Evolutionary conservation across 2,888 invertebrate species (phyloP).

Genomic region (Scaptodrosophila latifasciaeformis): DNA sequence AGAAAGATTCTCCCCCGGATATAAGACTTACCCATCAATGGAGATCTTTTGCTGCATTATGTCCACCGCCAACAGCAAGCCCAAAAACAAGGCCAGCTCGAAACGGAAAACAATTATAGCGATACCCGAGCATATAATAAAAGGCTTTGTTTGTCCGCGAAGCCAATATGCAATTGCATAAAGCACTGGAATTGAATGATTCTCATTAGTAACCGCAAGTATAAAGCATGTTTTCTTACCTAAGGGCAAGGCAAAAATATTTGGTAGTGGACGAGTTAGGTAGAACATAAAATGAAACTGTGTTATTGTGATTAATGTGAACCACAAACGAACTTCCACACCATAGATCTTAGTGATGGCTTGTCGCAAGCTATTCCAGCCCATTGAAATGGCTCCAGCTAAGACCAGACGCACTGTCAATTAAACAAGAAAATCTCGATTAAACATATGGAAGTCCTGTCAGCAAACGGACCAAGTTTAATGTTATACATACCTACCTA

Average conservation of each 20-base stretch:
- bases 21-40: conserved; percentile 78
- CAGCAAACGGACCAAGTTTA: no score
- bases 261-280: conserved; percentile 94
- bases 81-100: conserved; percentile 91
- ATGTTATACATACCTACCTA: conserved; percentile 78
- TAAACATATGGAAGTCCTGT: background rate
- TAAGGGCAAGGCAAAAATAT: conserved; percentile 92
- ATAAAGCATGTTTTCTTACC: conserved; percentile 84
- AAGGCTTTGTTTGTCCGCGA: conserved; percentile 82
- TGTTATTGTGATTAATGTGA: conserved; percentile 86
- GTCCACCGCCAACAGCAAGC: conserved; percentile 88
- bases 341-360: conserved; percentile 88
- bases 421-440: background rate
- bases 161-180: conserved; percentile 91
- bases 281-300: conserved; percentile 99
- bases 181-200: conserved; percentile 81
- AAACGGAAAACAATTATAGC: conserved; percentile 92
- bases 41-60: conserved; percentile 83
- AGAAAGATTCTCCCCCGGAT: no score
- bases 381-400: conserved; percentile 83
- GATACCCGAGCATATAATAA: conserved; percentile 89
- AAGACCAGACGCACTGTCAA: conserved; percentile 88
- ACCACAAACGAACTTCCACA: conserved; percentile 86
- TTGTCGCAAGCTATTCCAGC: conserved; percentile 84
- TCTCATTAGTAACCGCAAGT: no score